A percentile compares a stretch with the other conserved stretches of the same genome.
phyloP scores from a whole-genome alignment of 2,797 vertebrate species.

The Fistularia commersonii region DNA sequence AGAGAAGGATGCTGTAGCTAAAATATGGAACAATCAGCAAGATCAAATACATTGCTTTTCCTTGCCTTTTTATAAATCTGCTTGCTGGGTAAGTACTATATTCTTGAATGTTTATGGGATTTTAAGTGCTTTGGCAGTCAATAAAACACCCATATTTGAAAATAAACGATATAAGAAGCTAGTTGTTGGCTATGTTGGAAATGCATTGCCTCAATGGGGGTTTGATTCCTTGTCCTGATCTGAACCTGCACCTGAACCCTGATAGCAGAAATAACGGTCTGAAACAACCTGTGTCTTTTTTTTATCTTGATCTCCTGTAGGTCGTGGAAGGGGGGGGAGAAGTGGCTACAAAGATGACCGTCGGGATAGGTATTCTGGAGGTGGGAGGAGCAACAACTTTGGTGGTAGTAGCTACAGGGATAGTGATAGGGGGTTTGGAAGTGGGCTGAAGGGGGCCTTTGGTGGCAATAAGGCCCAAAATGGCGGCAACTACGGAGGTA shows the following conservation, averaged over 20 bases:
- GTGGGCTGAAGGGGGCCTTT: conserved; percentile 85
- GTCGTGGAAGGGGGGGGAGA: conserved; percentile 93
- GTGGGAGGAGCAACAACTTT: conserved; percentile 92
- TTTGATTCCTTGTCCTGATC: no score
- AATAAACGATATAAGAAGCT: no score
- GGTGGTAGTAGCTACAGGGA: conserved; percentile 85
- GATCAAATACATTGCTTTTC: no score
- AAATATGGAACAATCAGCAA: no score
- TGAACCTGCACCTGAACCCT: neutral
- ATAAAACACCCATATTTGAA: no score
- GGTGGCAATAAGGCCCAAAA: conserved; percentile 86
- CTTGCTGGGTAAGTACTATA: no score
- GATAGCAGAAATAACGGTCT: neutral
- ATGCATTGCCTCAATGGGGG: no score
- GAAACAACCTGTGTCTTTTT: neutral
- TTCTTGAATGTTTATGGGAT: no score
- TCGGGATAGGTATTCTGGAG: conserved; percentile 95
- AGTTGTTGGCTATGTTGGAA: no score
- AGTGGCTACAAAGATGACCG: conserved; percentile 88
- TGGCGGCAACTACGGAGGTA: conserved; percentile 81
- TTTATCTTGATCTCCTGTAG: conserved; percentile 69
- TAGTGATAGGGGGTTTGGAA: conserved; percentile 84
- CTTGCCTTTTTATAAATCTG: no score
- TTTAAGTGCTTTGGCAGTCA: no score
- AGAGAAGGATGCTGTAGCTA: no score